Evolutionary conservation across 1,140 invertebrate species (phyloP), one percentile per base, ranked within the genome.

Genomic region (Lutraria rhynchaena): DNA sequence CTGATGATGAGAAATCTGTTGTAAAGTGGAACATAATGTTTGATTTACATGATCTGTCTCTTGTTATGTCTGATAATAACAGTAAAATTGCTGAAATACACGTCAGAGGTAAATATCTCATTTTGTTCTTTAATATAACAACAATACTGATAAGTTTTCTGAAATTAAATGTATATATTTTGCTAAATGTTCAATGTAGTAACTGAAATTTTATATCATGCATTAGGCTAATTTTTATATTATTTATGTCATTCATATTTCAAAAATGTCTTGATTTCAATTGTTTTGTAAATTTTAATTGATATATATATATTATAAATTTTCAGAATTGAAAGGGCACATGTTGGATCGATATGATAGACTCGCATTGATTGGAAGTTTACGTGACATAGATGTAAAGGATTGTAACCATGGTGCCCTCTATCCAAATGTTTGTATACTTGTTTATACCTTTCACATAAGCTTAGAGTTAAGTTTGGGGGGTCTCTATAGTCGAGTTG

Each of bases 371-470:
- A 93, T 95, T 78, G 93, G 94, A 33, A 95, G 95, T 87, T 92
- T 96, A 0, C 94, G 94, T 57, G 94, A 94, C 27, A 89, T 96
- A n/a, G 93, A 94, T 27, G 92, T 96, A 19, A 95, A 96, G 84
- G 96, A 97, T 91, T 89, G 96, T 5, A 94, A 94, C 37, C 95
- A 96, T 81, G 94, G 95, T 55, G 96, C 95, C 22, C 92, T 97
- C 5, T 96, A 96, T 89, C 94, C 94, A 0, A 96, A 96, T 92
- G 96, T 96, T 93, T 92, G 76, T 78, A 3, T 19, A 61, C 3
- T 61, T 15, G 2, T 31, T 19, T 61, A 61, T 29, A 60, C 31
- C n/a, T 5, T 55, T 22, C 51, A 11, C 4, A 55, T 55, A 55
- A 22, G 4, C 7, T 9, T 19, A 55, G 7, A 55, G 4, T 55